Base-by-base conservation (phyloP, 2,797 vertebrate genomes). In the Chrysolophus pictus region DNA sequence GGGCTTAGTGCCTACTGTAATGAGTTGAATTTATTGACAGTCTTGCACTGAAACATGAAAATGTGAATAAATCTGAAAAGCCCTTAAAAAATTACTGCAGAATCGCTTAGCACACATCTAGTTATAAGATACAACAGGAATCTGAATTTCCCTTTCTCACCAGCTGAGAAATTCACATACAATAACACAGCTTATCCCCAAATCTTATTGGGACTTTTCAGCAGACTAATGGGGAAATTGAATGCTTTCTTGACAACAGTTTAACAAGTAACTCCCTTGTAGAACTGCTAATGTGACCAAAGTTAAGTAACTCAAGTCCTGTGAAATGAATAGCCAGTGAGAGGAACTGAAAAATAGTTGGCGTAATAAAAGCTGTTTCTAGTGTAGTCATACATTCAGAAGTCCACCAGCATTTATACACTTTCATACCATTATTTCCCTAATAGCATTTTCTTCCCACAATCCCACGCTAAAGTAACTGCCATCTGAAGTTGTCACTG, bases 51-150 rank as follows among this genome's bases (percentile, higher is more conserved):
- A 77, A 87, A 90, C 69, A 69, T 13, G 35, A 91, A 83, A 91
- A 44, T 28, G 72, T 24, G 62, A 93, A 74, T 83, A 87, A 87
- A 91, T 81, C 71, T 53, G 59, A 84, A 77, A 89, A 2, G 12
- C 35, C 44, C 55, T 72, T 83, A 53, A 93, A 70, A 65, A 94
- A 84, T 74, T 29, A 77, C 0, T 42, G 72, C 78, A 80, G 67
- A 93, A 75, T 67, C 55, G 70, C 58, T 88, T 51, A 49, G 49
- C 63, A 77, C 33, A 55, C 35, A 37, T 59, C 58, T 51, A 65
- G 35, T 63, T 84, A 80, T 3, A 51, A 91, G 78, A 82, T 78
- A 90, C 79, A 86, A 63, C 3, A 3, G 67, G 90, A 96, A 95
- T 76, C 67, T 85, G 76, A 95, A 91, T 80, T 41, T 87, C 86